Evolutionary conservation across 2,888 invertebrate species (phyloP).

Genomic region (Nemotelus nigrinus): DNA sequence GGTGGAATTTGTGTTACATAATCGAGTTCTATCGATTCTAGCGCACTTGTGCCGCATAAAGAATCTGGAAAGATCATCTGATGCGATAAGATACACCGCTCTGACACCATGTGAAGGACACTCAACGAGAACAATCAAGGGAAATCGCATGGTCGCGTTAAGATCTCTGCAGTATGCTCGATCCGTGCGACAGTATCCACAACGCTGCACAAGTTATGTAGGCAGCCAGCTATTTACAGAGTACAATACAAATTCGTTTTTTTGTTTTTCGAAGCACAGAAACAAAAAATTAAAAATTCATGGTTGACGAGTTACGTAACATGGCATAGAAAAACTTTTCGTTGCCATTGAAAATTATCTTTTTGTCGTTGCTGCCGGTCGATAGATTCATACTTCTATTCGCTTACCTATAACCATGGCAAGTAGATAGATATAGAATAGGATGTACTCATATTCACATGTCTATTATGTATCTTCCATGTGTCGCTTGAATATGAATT

Average conservation of each 20-base stretch:
- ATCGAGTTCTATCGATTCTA: too few relatives aligned
- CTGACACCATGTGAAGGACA: conserved; percentile 46
- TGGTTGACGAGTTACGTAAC: conserved; percentile 48
- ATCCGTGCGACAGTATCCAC: conserved; percentile 21
- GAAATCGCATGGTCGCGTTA: conserved; percentile 44
- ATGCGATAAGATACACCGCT: conserved; percentile 49
- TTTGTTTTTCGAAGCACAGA: background rate
- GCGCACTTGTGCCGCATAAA: background rate
- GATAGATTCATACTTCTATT: too few relatives aligned
- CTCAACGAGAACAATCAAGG: conserved; percentile 48
- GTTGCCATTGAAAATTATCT: conserved; percentile 39
- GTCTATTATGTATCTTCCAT: background rate
- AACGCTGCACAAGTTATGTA: background rate
- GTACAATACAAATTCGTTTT: background rate
- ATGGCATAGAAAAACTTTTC: conserved; percentile 42
- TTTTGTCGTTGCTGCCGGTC: conserved; percentile 6
- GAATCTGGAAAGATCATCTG: conserved; percentile 29
- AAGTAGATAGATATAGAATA: background rate
- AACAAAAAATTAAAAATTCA: conserved; percentile 45
- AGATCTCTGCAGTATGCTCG: conserved; percentile 28
- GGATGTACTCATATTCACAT: background rate
- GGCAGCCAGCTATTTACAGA: background rate
- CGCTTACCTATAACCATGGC: too few relatives aligned
- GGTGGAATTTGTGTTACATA: too few relatives aligned
- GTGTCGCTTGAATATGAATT: too few relatives aligned